These are phyloP conservation scores for Crotalus helleri DNA, from an alignment of 2,113 vertebrate genomes.

Conservation along the genomic window DNA sequence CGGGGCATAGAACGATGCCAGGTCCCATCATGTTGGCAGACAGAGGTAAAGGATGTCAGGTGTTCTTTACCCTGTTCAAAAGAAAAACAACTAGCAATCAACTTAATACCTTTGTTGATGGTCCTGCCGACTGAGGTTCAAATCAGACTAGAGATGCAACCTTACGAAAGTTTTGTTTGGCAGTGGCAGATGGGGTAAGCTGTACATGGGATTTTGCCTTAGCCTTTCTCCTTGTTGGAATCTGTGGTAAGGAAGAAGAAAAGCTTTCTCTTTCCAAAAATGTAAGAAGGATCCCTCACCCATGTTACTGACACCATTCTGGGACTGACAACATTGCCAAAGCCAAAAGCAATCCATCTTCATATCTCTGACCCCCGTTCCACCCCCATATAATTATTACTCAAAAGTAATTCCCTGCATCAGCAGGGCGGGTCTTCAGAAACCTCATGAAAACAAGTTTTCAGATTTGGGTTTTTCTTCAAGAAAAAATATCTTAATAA, in stretches of 20 bases:
- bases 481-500: neutral
- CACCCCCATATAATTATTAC: neutral
- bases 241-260: neutral
- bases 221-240: neutral
- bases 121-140: neutral
- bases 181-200: neutral
- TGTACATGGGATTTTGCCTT: neutral
- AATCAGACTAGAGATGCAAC: neutral
- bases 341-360: neutral
- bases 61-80: conserved; percentile 47
- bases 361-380: neutral
- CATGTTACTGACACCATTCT: neutral
- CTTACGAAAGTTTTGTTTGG: neutral
- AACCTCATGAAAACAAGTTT: neutral
- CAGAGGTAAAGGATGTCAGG: conserved; percentile 67
- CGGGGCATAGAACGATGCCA: conserved; percentile 75
- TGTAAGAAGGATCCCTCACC: neutral
- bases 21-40: conserved; percentile 74
- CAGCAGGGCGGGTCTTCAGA: neutral
- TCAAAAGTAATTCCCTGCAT: neutral
- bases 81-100: conserved; percentile 17
- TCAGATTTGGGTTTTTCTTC: neutral
- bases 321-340: neutral
- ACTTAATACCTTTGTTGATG: neutral
- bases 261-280: neutral